Conservation (phyloP, 2,888 invertebrate species). For the Harmothoe impar region DNA sequence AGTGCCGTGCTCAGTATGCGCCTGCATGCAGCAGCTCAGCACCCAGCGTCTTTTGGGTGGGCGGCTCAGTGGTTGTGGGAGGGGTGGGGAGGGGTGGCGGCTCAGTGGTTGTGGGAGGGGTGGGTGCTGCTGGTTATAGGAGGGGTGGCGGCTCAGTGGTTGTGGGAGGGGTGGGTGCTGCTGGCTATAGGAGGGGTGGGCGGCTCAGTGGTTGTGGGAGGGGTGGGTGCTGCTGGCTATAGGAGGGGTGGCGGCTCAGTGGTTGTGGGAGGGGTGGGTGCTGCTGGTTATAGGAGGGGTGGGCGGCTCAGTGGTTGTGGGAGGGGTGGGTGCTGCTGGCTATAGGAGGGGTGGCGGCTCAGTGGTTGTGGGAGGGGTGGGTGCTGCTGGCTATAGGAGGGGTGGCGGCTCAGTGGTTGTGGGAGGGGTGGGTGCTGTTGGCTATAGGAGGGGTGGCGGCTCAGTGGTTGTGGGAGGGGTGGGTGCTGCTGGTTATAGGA, state of each 20-base stretch:
- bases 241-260: background rate
- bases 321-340: background rate
- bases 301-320: too few relatives aligned
- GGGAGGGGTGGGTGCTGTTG: too few relatives aligned
- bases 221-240: background rate
- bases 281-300: background rate
- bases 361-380: background rate
- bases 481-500: too few relatives aligned
- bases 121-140: background rate
- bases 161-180: background rate
- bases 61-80: background rate
- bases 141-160: too few relatives aligned
- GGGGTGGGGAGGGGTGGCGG: background rate
- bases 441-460: background rate
- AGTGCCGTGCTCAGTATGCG: slow-evolving; percentile 14
- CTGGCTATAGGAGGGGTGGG: background rate
- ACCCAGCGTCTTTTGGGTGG: background rate
- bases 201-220: too few relatives aligned
- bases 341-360: background rate
- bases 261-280: background rate
- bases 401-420: background rate
- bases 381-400: too few relatives aligned
- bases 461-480: background rate
- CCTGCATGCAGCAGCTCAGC: background rate
- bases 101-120: background rate